Evolutionary conservation across 2,113 vertebrate genomes (phyloP).

Genomic region (Oreochromis niloticus): DNA sequence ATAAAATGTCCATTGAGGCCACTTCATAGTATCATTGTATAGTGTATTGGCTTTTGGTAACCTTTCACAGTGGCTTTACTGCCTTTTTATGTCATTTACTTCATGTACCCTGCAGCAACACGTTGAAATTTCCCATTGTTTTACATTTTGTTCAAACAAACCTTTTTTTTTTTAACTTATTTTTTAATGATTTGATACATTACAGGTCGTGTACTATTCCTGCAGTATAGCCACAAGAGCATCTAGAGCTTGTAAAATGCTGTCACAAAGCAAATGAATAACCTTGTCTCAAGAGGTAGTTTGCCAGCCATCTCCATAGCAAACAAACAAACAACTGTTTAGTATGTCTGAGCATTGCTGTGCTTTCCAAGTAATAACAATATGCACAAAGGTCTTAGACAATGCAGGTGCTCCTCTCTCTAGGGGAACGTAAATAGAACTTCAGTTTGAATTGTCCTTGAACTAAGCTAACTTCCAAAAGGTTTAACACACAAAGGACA

Average conservation of each 20-base stretch:
- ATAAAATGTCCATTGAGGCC: neutral
- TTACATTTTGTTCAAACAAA: neutral
- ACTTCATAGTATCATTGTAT: neutral
- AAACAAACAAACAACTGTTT: slow-evolving; percentile 17
- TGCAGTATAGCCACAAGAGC: neutral
- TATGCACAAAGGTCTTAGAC: slow-evolving; percentile 16
- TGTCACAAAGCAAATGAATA: neutral
- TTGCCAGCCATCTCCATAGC: neutral
- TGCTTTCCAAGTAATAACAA: slow-evolving; percentile 2
- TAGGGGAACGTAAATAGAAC: neutral
- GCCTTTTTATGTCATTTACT: neutral
- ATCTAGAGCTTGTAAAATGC: neutral
- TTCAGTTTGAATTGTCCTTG: slow-evolving; percentile 7
- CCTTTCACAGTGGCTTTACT: neutral
- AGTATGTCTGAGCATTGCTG: neutral
- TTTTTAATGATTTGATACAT: neutral
- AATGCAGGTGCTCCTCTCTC: neutral
- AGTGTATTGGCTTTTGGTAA: neutral
- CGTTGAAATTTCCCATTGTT: neutral
- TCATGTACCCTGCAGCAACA: neutral
- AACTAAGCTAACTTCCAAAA: neutral
- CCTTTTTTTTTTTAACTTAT: neutral
- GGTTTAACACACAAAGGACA: neutral
- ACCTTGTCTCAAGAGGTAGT: neutral
- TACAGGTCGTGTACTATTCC: neutral